These are phyloP conservation scores for Scophthalmus maximus DNA, from an alignment of 2,113 vertebrate species.

Conservation along the genomic window DNA sequence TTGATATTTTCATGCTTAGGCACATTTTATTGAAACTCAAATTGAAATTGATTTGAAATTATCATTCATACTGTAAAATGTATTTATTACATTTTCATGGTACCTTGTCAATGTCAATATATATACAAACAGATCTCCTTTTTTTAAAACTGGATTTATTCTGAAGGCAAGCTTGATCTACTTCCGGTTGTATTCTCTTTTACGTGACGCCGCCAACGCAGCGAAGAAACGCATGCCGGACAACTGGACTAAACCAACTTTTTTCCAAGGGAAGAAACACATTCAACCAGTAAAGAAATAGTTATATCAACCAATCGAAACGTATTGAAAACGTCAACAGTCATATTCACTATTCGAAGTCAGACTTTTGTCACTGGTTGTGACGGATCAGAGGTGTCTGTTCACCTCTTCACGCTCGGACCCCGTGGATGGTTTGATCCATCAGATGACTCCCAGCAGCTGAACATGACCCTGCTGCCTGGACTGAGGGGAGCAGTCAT, in stretches of 20 bases:
- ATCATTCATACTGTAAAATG: too few relatives aligned
- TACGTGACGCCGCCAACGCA: conserved; percentile 12
- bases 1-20: too few relatives aligned
- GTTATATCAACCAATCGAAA: fast-evolving
- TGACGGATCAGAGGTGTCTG: background rate
- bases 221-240: conserved; percentile 62
- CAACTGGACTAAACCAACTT: conserved; percentile 69
- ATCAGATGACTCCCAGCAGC: conserved; percentile 68
- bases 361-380: background rate
- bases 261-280: fast-evolving
- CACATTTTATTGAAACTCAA: too few relatives aligned
- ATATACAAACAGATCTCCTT: background rate
- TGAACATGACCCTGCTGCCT: conserved; percentile 34
- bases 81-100: too few relatives aligned
- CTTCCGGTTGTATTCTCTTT: conserved; percentile 16
- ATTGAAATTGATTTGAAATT: too few relatives aligned
- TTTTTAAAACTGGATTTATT: conserved; percentile 28
- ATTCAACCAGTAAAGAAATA: fast-evolving
- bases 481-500: too few relatives aligned
- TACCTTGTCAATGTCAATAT: too few relatives aligned
- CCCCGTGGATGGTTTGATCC: conserved; percentile 58
- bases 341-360: background rate
- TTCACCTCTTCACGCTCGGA: background rate
- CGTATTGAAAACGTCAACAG: fast-evolving
- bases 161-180: background rate